Evolutionary conservation across 2,113 vertebrate genomes (phyloP).

Genomic region (Larimichthys crocea): DNA sequence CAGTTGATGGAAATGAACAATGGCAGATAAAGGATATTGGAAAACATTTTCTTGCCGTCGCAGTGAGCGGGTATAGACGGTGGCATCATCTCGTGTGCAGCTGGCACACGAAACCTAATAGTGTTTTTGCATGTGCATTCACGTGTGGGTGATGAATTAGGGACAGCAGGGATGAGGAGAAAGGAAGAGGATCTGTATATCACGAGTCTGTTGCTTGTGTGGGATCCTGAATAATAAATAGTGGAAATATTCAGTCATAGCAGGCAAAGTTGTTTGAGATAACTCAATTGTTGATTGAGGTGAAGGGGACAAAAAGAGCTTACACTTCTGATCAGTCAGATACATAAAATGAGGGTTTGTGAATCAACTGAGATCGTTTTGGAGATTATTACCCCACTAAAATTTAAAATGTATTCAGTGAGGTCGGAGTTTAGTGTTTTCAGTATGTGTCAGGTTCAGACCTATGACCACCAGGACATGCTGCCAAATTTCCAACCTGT

Average conservation of each 20-base stretch:
- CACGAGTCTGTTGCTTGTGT: constrained; percentile 1
- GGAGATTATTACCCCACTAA: not conserved
- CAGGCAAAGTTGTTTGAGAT: constrained; percentile 1
- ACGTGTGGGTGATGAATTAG: constrained; percentile 30
- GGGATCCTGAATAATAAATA: constrained; percentile 44
- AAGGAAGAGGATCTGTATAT: not conserved
- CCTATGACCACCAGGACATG: not conserved
- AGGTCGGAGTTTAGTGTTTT: not conserved
- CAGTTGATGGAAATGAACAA: constrained; percentile 66
- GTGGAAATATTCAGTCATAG: constrained; percentile 9
- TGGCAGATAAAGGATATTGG: constrained; percentile 73
- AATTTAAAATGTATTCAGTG: not conserved
- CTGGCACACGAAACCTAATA: constrained; percentile 64
- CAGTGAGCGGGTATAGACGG: constrained; percentile 13
- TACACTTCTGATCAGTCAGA: not conserved
- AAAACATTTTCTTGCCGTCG: constrained; percentile 60
- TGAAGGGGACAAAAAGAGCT: not conserved
- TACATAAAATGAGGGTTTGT: not conserved
- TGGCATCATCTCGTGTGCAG: constrained; percentile 42
- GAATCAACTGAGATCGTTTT: not conserved
- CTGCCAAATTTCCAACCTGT: constrained; percentile 2
- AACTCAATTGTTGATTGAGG: constrained; percentile 10
- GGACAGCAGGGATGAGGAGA: not conserved
- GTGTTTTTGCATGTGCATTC: constrained; percentile 20
- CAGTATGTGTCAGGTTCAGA: not conserved